phyloP scores from a whole-genome alignment of 2,113 vertebrate genomes.

The Scophthalmus maximus region DNA sequence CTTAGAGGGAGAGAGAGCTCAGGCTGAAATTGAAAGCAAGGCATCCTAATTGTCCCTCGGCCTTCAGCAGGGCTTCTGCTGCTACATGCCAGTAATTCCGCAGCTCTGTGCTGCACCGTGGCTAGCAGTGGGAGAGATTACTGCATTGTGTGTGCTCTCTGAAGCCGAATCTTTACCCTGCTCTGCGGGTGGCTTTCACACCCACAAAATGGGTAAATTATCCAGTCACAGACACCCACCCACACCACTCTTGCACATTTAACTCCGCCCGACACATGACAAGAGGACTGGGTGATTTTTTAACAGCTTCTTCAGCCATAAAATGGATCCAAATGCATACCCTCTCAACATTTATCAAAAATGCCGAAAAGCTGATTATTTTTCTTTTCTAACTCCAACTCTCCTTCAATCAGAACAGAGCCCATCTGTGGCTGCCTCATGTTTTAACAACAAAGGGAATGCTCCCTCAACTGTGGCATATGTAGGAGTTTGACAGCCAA shows the following conservation, averaged over 20 bases:
- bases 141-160: slow-evolving; percentile 57
- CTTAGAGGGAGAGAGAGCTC: slow-evolving; percentile 19
- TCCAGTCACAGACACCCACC: slow-evolving; percentile 60
- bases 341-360: slow-evolving; percentile 32
- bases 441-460: not conserved
- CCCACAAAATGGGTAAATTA: slow-evolving; percentile 75
- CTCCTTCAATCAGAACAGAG: slow-evolving; percentile 21
- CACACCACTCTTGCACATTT: slow-evolving; percentile 60
- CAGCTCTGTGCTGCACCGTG: slow-evolving; percentile 28
- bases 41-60: slow-evolving; percentile 65
- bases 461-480: slow-evolving; percentile 33
- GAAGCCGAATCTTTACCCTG: slow-evolving; percentile 56
- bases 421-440: slow-evolving; percentile 29
- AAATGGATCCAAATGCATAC: slow-evolving; percentile 49
- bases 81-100: slow-evolving; percentile 51
- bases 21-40: slow-evolving; percentile 61
- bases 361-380: slow-evolving; percentile 31
- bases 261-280: slow-evolving; percentile 56
- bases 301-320: slow-evolving; percentile 35
- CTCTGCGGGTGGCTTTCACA: slow-evolving; percentile 68
- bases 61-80: slow-evolving; percentile 62
- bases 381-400: slow-evolving; percentile 8
- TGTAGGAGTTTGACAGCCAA: slow-evolving; percentile 16
- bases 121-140: slow-evolving; percentile 53
- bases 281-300: slow-evolving; percentile 40